Percentiles rank a stretch among this genome's conserved stretches.
Evolutionary conservation across 2,888 invertebrate species (phyloP).

Genomic region (Lithophane socia): DNA sequence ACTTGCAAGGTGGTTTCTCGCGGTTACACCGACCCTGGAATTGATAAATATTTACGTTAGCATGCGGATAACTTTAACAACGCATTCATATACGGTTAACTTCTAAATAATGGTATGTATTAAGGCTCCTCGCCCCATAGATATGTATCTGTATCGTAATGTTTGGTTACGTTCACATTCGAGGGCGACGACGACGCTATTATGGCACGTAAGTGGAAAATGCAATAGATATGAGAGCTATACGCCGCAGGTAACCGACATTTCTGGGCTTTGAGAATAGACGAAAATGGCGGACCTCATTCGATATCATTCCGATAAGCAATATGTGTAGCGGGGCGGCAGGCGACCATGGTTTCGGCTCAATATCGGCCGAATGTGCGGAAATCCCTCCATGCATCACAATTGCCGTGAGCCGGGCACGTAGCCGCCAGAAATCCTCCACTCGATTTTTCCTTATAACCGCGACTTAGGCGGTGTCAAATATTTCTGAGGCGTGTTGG

Average conservation of each 20-base stretch:
- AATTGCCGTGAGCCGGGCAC: constrained; percentile 84
- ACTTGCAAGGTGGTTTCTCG: constrained; percentile 99
- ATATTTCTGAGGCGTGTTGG: constrained; percentile 81
- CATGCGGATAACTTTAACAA: constrained; percentile 6
- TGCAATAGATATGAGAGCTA: constrained; percentile 75
- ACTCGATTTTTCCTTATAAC: constrained; percentile 85
- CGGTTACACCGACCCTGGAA: constrained; percentile 99
- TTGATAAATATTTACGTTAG: constrained; percentile 50
- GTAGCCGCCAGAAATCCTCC: constrained; percentile 82
- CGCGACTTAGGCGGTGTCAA: constrained; percentile 83
- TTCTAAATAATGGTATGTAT: constrained; percentile 20
- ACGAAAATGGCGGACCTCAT: constrained; percentile 82
- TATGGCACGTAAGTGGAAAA: constrained; percentile 70
- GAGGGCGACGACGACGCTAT: constrained; percentile 44
- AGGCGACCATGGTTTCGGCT: constrained; percentile 77
- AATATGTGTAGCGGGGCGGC: constrained; percentile 79
- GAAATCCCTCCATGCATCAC: constrained; percentile 86
- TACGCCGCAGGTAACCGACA: constrained; percentile 74
- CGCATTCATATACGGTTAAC: constrained; percentile 6
- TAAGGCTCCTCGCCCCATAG: constrained; percentile 21
- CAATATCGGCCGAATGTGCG: constrained; percentile 82
- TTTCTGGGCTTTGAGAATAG: constrained; percentile 76
- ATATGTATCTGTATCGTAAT: constrained; percentile 44
- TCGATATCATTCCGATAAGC: constrained; percentile 85
- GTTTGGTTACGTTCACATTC: constrained; percentile 47